These are phyloP conservation scores for Crenichthys baileyi DNA, from an alignment of 2,797 vertebrate genomes.

Conservation along the genomic window DNA sequence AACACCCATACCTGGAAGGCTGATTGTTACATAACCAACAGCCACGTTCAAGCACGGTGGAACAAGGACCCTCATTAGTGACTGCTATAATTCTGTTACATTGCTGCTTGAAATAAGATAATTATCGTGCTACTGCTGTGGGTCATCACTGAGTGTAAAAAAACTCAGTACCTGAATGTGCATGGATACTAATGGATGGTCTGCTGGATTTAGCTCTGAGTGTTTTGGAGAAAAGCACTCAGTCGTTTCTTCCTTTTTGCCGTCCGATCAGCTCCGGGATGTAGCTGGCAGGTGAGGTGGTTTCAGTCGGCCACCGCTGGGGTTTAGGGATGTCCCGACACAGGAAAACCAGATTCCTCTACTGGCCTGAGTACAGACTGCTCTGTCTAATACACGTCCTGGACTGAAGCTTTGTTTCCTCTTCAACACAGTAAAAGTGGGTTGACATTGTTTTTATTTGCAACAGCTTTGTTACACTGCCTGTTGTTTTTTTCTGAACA, in stretches of 20 bases:
- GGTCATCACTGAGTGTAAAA: slow-evolving; percentile 2
- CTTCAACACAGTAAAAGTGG: slow-evolving; percentile 4
- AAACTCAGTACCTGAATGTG: not conserved
- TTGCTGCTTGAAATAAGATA: slow-evolving; percentile 19
- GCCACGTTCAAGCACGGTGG: not conserved
- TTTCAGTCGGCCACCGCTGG: slow-evolving; percentile 49
- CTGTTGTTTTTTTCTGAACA: not conserved
- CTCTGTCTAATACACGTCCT: slow-evolving; percentile 48
- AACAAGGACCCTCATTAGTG: slow-evolving; percentile 14
- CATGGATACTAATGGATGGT: slow-evolving; percentile 64
- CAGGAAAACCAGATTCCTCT: slow-evolving; percentile 66
- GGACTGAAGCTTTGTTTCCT: slow-evolving; percentile 49
- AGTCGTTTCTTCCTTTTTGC: slow-evolving; percentile 18
- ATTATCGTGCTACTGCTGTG: not conserved
- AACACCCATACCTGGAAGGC: slow-evolving; percentile 2
- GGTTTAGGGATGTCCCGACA: slow-evolving; percentile 70
- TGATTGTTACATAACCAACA: slow-evolving; percentile 20
- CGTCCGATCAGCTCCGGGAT: slow-evolving; percentile 8
- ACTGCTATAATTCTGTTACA: not conserved
- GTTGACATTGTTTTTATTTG: slow-evolving; percentile 13
- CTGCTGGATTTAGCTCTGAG: slow-evolving; percentile 28
- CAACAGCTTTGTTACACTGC: slow-evolving; percentile 10
- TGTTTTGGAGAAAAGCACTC: slow-evolving; percentile 36
- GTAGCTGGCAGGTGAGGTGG: slow-evolving; percentile 58
- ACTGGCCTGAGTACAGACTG: slow-evolving; percentile 61